Evolutionary conservation across 2,113 vertebrate species (phyloP), one percentile per base, ranked within the genome.

Genomic region (Corydoras maculifer): DNA sequence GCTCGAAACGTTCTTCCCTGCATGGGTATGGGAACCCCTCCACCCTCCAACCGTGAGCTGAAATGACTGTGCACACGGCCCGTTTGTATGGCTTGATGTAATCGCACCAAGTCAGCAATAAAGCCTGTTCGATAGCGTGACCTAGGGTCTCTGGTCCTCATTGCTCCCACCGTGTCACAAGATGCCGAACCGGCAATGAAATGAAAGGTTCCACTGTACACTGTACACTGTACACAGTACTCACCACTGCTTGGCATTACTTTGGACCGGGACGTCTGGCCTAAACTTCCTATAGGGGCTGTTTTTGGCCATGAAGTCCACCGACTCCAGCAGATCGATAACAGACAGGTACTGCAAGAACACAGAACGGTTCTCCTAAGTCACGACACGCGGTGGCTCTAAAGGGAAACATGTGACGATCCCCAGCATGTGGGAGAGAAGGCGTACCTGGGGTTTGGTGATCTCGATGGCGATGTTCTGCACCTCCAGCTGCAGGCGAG

Each of bases 281-380:
- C 90, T 89, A 51, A 92, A 98, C 82, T 91, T 98, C 83, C 97
- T 91, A 79, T 98, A 99, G 0, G 94, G 95, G 0, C 74, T 78
- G 58, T 94, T 98, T 82, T 94, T 96, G 74, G 94, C 89, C 96
- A 98, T 97, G 73, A 88, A 92, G 82, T 99, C 94, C 2, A 98
- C 57, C 13, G 95, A 96, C 82, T 98, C 94, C 86, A 99, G 84
- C 54, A 94, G 80, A 72, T 98, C 94, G 68, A 98, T 87, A 91
- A 98, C 91, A 73, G 91, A 94, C 69, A 96, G 87, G 74, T 97
- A 99, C 97, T 99, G 82, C 64, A 87, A 81, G 3, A 68, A 79
- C 66, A 81, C 75, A 55, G 8, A 50, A 31, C 3, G 32, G 9
- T 14, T 12, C 7, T 30, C 2, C 25, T 65, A 25, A 25, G 18